Base-by-base conservation (phyloP, 2,797 vertebrate genomes). In the Alcedo quadribrachys region DNA sequence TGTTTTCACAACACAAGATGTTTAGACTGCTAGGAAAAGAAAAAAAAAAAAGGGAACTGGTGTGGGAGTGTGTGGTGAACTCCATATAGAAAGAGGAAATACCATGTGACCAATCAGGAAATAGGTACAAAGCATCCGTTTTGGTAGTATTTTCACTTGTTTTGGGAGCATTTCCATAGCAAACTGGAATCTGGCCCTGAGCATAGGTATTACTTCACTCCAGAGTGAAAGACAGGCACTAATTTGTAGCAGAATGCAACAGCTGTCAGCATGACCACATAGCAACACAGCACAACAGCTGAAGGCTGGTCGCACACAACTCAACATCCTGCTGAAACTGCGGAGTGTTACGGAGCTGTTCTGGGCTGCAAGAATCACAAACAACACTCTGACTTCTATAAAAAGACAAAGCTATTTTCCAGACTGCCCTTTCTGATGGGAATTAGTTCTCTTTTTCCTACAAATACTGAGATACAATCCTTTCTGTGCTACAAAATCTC, bases 151-250 rank as follows among this genome's bases (percentile, higher is more conserved):
- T 96, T 95, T 93, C 70, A 35, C 70, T 93, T 96, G 95, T 94
- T 95, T 94, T 81, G 91, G 70, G 82, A 85, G 74, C 58, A 96
- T 96, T 96, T 95, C 95, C 95, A 96, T 96, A 91, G 95, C 4
- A 30, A 96, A 69, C 82, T 94, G 90, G 85, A 95, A 89, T 40
- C 75, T 67, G 63, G 81, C 94, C 92, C 85, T 69, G 21, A 0
- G 0, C 17, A 33, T 76, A 94, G 81, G 79, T 90, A 93, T 96
- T 90, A 76, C 93, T 82, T 96, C 92, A 94, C 76, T 89, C 25
- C 3, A 0, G 51, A 85, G 82, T 3, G 8, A 67, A 83, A 93
- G 90, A 62, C 90, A 91, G 87, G 84, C 90, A 63, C n/a, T 66
- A n/a, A 78, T 87, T 85, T 93, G 86, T 70, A 85, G 60, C 0